Evolutionary conservation across 2,888 invertebrate genomes (phyloP).

Genomic region (Aquatica leii): DNA sequence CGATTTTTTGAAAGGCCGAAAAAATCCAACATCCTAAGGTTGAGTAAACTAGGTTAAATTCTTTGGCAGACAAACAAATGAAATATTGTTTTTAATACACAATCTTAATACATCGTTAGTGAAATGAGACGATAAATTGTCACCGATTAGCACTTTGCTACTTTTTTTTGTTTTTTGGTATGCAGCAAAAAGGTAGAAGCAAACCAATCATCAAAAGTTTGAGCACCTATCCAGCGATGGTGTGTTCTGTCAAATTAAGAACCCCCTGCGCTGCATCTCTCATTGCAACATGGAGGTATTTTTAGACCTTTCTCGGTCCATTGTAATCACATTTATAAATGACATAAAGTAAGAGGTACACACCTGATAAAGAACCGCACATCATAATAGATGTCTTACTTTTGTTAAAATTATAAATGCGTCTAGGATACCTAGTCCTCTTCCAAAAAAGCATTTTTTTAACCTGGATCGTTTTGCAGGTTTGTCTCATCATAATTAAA

Average conservation of each 20-base stretch:
- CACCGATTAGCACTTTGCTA: neutral
- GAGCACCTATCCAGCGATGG: neutral
- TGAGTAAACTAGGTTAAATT: neutral
- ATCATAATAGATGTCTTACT: constrained; percentile 46
- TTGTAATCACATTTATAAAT: constrained; percentile 45
- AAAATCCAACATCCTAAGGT: constrained; percentile 1
- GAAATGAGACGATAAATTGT: neutral
- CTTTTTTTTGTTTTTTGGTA: neutral
- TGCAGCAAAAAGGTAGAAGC: neutral
- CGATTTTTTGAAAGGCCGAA: neutral
- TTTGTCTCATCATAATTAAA: neutral
- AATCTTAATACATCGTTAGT: neutral
- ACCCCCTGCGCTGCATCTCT: no score
- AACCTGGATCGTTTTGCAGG: neutral
- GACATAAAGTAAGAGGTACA: constrained; percentile 49
- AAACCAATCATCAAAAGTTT: constrained; percentile 26
- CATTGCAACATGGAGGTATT: no score
- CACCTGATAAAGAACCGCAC: constrained; percentile 47
- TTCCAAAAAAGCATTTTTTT: neutral
- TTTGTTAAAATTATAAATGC: neutral
- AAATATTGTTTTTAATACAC: neutral
- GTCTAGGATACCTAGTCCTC: constrained; percentile 5
- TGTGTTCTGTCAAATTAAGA: no score
- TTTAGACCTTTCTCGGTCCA: neutral
- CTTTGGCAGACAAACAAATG: constrained; percentile 1